Base-by-base conservation (phyloP, 2,888 invertebrate species). In the Sinotaia quadrata region DNA sequence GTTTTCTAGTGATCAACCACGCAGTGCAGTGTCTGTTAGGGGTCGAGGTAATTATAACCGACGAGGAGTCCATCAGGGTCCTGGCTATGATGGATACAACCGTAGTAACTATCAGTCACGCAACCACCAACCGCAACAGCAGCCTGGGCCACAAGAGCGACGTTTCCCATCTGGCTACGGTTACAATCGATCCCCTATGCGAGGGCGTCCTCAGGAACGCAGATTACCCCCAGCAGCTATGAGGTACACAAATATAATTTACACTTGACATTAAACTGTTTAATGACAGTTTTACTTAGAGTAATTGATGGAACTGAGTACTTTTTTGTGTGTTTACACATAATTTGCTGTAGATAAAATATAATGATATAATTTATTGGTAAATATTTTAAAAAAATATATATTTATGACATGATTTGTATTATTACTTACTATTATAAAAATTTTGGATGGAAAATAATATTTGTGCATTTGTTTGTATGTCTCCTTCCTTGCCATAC, bases 1-100 rank as follows among this genome's bases (percentile, higher is more conserved):
- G n/a, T n/a, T n/a, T 44, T 62, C 51, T 67, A 81, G 81, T 67
- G 81, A 81, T 24, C 78, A 69, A 15, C 76, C 79, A 8, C 76
- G 78, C 63, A 80, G 80, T 75, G 70, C 78, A 31, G 77, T 75
- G 15, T 69, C 78, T 49, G 74, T 77, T 12, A 37, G 71, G 12
- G 71, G 72, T 3, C 65, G 68, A 12, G 57, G 33, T 31, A 36
- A 34, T 21, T 51, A 59, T 15, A 58, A 37, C 21, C 52, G 58
- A 24, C 41, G 54, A 8, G 56, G 60, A 5, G 36, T 47, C 15
- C 44, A 44, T 8, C 52, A 57, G 21, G 49, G 58, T 34, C 41
- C 44, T 49, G 49, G 52, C 29, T 31, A 60, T 21, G 62, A 52
- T 24, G 33, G 60, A 5, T 58, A 12, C 49, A 57, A 5, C 41